Percentiles rank a stretch among this genome's conserved stretches.
phyloP scores from a whole-genome alignment of 2,888 invertebrate species.

The Polia nebulosa region DNA sequence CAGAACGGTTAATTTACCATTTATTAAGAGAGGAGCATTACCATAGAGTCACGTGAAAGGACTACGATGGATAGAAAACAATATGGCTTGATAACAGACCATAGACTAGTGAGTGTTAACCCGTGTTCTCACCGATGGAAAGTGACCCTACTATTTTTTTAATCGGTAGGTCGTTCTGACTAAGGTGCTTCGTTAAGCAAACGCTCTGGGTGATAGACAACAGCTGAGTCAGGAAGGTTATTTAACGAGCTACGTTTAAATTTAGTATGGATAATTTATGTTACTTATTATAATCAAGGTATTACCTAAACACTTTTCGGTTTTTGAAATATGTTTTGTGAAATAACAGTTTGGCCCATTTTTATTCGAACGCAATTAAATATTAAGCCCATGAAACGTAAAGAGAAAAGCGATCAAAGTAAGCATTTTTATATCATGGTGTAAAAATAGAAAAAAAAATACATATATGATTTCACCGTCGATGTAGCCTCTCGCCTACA shows the following conservation, averaged over 20 bases:
- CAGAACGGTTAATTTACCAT: slow-evolving; percentile 44
- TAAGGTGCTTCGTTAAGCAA: not conserved
- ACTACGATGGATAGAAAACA: slow-evolving; percentile 49
- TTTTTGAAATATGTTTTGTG: not conserved
- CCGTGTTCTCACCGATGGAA: slow-evolving; percentile 34
- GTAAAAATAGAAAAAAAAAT: not conserved
- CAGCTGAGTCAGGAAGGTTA: not conserved
- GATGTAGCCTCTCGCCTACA: slow-evolving; percentile 1
- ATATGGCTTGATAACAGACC: slow-evolving; percentile 43
- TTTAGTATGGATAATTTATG: too few species aligned
- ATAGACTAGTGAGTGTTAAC: slow-evolving; percentile 24
- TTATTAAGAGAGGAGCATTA: slow-evolving; percentile 57
- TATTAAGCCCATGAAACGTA: not conserved
- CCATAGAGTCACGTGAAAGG: slow-evolving; percentile 69
- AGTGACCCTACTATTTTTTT: slow-evolving; percentile 24
- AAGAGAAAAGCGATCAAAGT: not conserved
- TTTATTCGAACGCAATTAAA: not conserved
- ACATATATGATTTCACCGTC: not conserved
- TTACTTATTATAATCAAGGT: too few species aligned
- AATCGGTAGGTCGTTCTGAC: slow-evolving; percentile 7
- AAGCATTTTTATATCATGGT: not conserved
- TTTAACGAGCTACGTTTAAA: not conserved
- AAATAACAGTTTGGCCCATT: not conserved
- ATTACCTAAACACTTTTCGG: not conserved
- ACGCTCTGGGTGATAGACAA: not conserved